These are phyloP conservation scores for Rhinoderma darwinii DNA, from an alignment of 2,113 vertebrate genomes.

Conservation along the genomic window DNA sequence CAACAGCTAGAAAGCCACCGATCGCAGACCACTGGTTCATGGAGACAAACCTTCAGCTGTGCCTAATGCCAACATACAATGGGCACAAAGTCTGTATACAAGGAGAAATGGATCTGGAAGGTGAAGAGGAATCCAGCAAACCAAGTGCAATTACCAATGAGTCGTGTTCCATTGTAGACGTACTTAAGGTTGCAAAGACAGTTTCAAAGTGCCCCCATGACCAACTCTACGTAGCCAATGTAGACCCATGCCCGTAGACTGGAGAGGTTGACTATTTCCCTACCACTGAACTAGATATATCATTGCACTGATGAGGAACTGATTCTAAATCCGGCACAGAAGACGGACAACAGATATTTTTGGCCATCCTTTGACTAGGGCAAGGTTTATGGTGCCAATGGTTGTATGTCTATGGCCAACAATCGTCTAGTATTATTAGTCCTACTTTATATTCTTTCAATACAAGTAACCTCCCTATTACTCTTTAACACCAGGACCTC, in stretches of 20 bases:
- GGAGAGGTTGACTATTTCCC: background rate
- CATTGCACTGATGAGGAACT: background rate
- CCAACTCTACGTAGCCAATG: background rate
- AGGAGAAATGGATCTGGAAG: background rate
- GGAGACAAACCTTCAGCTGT: background rate
- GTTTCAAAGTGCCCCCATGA: background rate
- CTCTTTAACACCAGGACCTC: no score
- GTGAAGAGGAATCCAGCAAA: background rate
- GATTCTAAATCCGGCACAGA: no score
- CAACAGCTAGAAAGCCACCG: background rate
- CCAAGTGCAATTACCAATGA: background rate
- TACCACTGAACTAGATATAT: background rate
- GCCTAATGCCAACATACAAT: background rate
- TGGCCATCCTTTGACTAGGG: no score
- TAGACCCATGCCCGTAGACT: background rate
- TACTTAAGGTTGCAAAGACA: no score
- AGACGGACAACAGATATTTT: no score
- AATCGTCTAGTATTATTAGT: no score
- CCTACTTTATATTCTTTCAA: background rate
- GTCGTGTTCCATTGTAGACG: no score
- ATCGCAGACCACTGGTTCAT: background rate
- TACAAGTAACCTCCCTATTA: background rate
- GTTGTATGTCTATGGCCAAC: background rate
- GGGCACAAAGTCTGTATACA: background rate
- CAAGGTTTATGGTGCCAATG: background rate